Evolutionary conservation across 2,113 vertebrate species (phyloP), one percentile per base, ranked within the genome.

Genomic region (Burhinus oedicnemus): DNA sequence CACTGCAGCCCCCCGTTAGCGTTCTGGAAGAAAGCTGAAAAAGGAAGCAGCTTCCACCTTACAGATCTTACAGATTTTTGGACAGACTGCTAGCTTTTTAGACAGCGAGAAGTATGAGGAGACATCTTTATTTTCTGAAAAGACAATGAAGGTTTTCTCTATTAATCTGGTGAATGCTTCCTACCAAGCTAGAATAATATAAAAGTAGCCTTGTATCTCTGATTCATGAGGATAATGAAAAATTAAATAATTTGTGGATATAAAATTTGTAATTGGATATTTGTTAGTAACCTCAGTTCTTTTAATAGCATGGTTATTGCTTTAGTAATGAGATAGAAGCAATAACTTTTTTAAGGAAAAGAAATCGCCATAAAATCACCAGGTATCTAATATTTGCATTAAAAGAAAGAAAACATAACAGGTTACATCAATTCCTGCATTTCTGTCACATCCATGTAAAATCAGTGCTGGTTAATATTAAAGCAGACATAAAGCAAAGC

Each of bases 171-270:
- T 68, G 12, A 86, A 79, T 47, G 6, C 25, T 75, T 86, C 29
- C 0, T 0, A 52, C 18, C 22, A 61, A 36, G n/a, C 26, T 5
- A 49, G 23, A 68, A 54, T n/a, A 15, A 38, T 44, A 27, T 19
- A 29, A 77, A 71, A 86, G 27, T 58, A 58, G 22, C 27, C 44
- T 79, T 14, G 47, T 20, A 11, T 68, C 16, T 86, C 60, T 86
- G 40, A 61, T 60, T 86, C 8, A 22, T 38, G 69, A 65, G 5
- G 11, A 40, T 36, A 70, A 60, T 55, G 20, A 49, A 83, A 83
- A 23, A 79, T 52, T 49, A 44, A 81, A 62, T 32, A 69, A 64
- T 32, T n/a, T 64, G 3, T 64, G 11, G 40, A 6, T 13, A 21
- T 42, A 40, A 49, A 44, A 82, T 42, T 69, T 69, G 15, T 62